phyloP scores from a whole-genome alignment of 1,140 invertebrate species.

The Drosophila ambigua region DNA sequence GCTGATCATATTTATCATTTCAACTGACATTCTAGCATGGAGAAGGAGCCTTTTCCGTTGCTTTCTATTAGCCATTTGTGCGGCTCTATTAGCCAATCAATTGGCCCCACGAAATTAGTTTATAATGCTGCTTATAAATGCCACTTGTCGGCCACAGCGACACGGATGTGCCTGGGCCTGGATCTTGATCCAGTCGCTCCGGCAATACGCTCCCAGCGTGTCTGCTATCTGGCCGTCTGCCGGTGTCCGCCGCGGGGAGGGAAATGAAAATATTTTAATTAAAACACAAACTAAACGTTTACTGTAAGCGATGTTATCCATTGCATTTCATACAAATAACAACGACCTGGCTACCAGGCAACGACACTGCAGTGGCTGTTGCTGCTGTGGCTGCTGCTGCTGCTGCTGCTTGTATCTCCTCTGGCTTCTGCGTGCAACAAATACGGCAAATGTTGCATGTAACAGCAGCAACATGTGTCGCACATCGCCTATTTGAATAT shows the following conservation, averaged over 20 bases:
- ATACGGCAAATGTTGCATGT: constrained; percentile 75
- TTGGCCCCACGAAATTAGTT: constrained; percentile 66
- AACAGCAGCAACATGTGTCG: constrained; percentile 77
- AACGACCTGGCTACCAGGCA: constrained; percentile 47
- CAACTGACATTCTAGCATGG: background rate
- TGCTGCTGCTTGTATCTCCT: constrained; percentile 39
- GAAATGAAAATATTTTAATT: constrained; percentile 80
- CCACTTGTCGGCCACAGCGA: constrained; percentile 58
- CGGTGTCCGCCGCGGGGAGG: constrained; percentile 8
- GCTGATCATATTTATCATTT: constrained; percentile 22
- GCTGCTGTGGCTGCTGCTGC: constrained; percentile 3
- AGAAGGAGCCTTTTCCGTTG: background rate
- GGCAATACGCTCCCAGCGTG: constrained; percentile 12
- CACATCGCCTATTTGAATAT: constrained; percentile 81
- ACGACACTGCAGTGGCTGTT: constrained; percentile 16
- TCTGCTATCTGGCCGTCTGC: constrained; percentile 31
- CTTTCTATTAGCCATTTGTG: constrained; percentile 25
- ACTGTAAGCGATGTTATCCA: constrained; percentile 76
- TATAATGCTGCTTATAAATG: constrained; percentile 66
- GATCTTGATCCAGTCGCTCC: constrained; percentile 59
- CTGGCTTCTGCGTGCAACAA: constrained; percentile 69
- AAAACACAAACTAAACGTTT: constrained; percentile 81
- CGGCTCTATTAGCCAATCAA: constrained; percentile 61
- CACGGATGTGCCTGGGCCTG: constrained; percentile 62
- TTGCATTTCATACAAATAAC: constrained; percentile 65